Conservation (phyloP, 2,888 invertebrate species). For the Arge pagana region DNA sequence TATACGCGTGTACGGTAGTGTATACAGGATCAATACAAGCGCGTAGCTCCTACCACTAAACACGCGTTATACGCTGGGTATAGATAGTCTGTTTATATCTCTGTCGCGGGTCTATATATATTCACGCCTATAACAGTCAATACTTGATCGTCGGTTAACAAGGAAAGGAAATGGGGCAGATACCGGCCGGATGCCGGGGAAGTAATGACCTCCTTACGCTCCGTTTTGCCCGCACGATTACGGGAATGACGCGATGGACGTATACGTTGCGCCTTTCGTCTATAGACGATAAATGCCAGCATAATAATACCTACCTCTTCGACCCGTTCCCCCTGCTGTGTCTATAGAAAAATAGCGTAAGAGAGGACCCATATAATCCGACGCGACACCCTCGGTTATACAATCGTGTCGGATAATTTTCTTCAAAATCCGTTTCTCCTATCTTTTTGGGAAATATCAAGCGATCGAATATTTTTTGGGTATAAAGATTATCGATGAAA, state of each 20-base stretch:
- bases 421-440: too few species aligned
- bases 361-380: constrained; percentile 13
- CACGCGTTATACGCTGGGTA: too few species aligned
- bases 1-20: neutral
- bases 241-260: neutral
- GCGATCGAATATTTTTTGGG: too few species aligned
- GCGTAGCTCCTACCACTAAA: too few species aligned
- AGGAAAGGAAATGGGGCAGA: constrained; percentile 17
- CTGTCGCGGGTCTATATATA: neutral
- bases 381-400: neutral
- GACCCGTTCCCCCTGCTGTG: neutral
- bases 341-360: constrained; percentile 1
- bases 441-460: too few species aligned
- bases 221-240: constrained; percentile 15
- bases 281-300: too few species aligned
- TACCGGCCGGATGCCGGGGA: constrained; percentile 17
- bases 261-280: neutral
- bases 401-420: too few species aligned
- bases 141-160: constrained; percentile 15
- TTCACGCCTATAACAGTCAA: constrained; percentile 3
- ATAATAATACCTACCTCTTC: neutral
- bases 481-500: too few species aligned
- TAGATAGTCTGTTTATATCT: too few species aligned
- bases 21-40: too few species aligned
- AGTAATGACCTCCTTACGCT: constrained; percentile 17